phyloP scores from a whole-genome alignment of 2,888 invertebrate genomes.

The Tetragonisca angustula region DNA sequence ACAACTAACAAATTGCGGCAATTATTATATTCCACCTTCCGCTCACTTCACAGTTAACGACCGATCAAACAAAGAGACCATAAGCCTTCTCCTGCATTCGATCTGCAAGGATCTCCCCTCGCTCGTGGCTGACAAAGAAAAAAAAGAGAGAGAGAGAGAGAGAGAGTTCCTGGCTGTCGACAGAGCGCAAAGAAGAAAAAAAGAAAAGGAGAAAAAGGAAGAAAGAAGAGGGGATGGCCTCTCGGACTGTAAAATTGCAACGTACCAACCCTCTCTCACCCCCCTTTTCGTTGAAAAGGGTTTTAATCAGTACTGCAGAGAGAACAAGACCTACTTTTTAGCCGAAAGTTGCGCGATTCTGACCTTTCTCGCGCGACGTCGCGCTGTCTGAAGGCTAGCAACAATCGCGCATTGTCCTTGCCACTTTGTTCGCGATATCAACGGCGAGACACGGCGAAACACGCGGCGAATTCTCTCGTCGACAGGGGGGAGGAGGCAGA shows the following conservation, averaged over 20 bases:
- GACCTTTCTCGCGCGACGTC: slow-evolving; percentile 28
- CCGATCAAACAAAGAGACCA: too few species aligned
- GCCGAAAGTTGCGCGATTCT: slow-evolving; percentile 31
- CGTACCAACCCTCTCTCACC: not conserved
- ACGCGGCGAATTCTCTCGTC: not conserved
- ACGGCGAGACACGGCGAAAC: not conserved
- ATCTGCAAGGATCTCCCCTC: slow-evolving; percentile 37
- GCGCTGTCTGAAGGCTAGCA: slow-evolving; percentile 40
- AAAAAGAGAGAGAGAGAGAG: slow-evolving; percentile 60
- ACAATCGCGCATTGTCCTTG: slow-evolving; percentile 64
- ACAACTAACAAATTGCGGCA: too few species aligned
- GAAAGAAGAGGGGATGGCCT: not conserved
- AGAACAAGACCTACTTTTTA: slow-evolving; percentile 72
- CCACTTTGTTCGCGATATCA: slow-evolving; percentile 58
- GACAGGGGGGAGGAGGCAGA: not conserved
- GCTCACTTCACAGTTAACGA: too few species aligned
- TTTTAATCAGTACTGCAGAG: slow-evolving; percentile 73
- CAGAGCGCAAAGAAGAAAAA: slow-evolving; percentile 7
- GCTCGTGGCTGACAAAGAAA: slow-evolving; percentile 4
- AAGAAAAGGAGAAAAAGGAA: too few species aligned
- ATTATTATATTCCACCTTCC: too few species aligned
- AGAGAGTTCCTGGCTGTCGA: slow-evolving; percentile 27
- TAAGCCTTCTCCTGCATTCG: slow-evolving; percentile 46
- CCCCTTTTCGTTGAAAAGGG: slow-evolving; percentile 49
- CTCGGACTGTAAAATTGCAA: slow-evolving; percentile 49